Evolutionary conservation across 2,888 invertebrate species (phyloP).

Genomic region (Stenchaetothrips biformis): DNA sequence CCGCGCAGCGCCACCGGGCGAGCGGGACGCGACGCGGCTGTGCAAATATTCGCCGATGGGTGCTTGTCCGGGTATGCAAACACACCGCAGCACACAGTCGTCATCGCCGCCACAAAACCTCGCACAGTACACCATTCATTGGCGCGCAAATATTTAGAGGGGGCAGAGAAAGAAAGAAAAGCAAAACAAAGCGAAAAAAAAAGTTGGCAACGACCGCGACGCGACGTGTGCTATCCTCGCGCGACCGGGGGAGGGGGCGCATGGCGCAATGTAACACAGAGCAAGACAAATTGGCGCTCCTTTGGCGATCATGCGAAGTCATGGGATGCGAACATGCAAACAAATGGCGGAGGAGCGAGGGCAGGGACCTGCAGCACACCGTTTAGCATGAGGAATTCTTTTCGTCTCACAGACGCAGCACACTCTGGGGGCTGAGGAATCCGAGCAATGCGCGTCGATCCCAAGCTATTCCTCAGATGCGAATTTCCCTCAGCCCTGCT

Average conservation of each 20-base stretch:
- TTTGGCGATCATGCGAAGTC: not conserved
- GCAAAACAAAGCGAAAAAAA: not conserved
- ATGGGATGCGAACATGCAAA: not conserved
- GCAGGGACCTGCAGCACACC: not conserved
- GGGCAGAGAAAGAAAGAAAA: not conserved
- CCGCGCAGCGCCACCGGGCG: not conserved
- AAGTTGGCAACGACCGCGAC: too few species aligned
- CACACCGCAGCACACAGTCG: not conserved
- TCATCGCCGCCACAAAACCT: not conserved
- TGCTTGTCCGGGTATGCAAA: not conserved
- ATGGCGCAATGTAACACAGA: not conserved
- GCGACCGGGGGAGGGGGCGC: not conserved
- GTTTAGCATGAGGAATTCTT: constrained; percentile 8
- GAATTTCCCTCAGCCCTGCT: not conserved
- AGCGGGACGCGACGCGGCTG: not conserved
- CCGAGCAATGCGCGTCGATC: not conserved
- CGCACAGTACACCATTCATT: not conserved
- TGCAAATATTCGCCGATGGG: constrained; percentile 1
- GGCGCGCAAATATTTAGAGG: not conserved
- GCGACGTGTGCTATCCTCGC: too few species aligned
- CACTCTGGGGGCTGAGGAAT: not conserved
- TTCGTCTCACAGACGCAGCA: not conserved
- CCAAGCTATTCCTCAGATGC: not conserved
- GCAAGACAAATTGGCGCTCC: not conserved
- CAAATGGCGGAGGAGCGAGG: not conserved